phyloP scores from a whole-genome alignment of 2,797 vertebrate genomes.

The Fundulus diaphanus region DNA sequence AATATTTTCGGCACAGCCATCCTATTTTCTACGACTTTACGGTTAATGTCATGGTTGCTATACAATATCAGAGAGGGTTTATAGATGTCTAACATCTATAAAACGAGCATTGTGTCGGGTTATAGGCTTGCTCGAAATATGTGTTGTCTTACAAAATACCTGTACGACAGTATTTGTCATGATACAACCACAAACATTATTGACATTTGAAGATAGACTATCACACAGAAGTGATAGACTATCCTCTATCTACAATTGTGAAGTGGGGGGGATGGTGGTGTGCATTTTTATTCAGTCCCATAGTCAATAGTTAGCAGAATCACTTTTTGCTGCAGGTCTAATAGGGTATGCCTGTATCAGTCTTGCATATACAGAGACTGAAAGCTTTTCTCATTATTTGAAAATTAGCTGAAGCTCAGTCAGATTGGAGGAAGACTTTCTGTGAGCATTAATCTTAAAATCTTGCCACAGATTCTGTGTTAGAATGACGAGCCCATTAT shows the following conservation, averaged over 20 bases:
- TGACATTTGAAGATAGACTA: background rate
- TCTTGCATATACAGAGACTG: background rate
- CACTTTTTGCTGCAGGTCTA: background rate
- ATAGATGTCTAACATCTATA: background rate
- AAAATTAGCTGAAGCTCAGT: background rate
- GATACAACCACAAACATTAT: background rate
- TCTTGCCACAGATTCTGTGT: no score
- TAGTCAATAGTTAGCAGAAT: background rate
- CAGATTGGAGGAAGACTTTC: background rate
- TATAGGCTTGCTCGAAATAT: background rate
- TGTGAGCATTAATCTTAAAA: background rate
- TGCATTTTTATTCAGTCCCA: background rate
- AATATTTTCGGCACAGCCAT: background rate
- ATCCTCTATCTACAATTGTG: background rate
- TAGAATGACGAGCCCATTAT: background rate
- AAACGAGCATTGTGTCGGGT: background rate
- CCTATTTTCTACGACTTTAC: background rate
- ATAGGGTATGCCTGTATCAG: background rate
- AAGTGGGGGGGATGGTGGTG: background rate
- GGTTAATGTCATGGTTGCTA: background rate
- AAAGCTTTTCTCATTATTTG: background rate
- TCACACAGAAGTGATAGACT: background rate
- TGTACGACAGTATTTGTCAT: background rate
- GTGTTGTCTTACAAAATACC: background rate
- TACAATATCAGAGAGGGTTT: background rate